Evolutionary conservation across 2,113 vertebrate genomes (phyloP), one percentile per base, ranked within the genome.

Genomic region (Neotragus pygmaeus): DNA sequence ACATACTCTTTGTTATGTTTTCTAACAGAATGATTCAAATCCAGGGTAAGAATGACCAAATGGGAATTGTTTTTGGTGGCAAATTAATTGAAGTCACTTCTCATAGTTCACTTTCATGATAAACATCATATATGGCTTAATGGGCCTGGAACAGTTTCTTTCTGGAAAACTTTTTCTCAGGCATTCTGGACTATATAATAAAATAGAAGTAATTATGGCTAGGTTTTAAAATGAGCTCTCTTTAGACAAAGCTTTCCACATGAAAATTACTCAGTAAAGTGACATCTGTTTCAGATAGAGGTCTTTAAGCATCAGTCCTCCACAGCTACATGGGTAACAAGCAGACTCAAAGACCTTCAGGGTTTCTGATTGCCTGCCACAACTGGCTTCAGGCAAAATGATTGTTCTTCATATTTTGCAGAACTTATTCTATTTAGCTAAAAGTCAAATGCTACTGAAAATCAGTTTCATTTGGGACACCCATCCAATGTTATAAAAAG

Each of bases 221-320:
- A 60, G 15, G 21, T 43, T 94, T 70, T 77, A 57, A 89, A 47
- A 19, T 53, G 30, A 62, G 49, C 21, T 75, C 12, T 77, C 64
- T 85, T 33, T 39, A 70, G 49, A 43, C 23, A 33, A 23, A 12
- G 13, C 36, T 78, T 89, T 95, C 25, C 88, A 43, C 23, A 2
- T 7, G 43, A 85, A 70, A 55, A 62, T 25, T 75, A 75, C 39
- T 80, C 53, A 66, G 30, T 36, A 1, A 80, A 77, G 27, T 57
- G 55, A 28, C 87, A 55, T 95, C 49, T 96, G 90, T 90, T 97
- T 97, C 55, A 80, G 58, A 90, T 43, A 70, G 33, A 88, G 15
- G 30, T 11, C 39, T 78, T 82, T 77, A 60, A 92, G n/a, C 5
- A 17, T 3, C 16, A 78, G 60, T 3, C 39, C 23, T 86, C 57